Conservation (phyloP, 2,888 invertebrate species). For the Thecocarcelia acutangulata region DNA sequence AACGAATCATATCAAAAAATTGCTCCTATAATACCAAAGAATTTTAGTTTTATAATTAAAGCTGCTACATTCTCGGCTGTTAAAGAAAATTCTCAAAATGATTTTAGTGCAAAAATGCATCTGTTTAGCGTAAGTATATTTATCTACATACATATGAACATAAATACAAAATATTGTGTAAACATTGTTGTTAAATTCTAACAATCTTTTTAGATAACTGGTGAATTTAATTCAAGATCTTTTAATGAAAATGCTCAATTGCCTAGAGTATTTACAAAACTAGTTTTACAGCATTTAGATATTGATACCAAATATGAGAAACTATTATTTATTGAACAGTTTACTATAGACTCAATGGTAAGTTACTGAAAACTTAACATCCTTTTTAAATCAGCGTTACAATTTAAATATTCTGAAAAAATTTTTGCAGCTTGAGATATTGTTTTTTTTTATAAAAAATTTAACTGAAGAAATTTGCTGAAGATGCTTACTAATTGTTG, state of each 20-base stretch:
- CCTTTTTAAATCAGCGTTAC: neutral
- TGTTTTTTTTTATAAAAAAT: no score
- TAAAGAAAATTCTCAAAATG: slow-evolving; percentile 86
- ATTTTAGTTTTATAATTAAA: slow-evolving; percentile 88
- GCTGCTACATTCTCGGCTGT: slow-evolving; percentile 87
- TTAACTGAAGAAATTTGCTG: no score
- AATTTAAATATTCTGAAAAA: no score
- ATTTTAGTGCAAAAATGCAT: slow-evolving; percentile 87
- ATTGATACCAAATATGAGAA: slow-evolving; percentile 84
- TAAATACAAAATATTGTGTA: neutral
- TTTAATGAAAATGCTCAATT: slow-evolving; percentile 80
- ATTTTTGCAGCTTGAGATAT: no score
- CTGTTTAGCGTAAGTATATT: slow-evolving; percentile 84
- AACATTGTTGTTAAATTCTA: neutral
- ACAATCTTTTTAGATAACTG: slow-evolving; percentile 82
- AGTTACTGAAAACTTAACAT: slow-evolving; percentile 66
- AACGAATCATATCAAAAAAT: slow-evolving; percentile 85
- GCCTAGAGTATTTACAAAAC: slow-evolving; percentile 85
- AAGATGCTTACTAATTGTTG: no score
- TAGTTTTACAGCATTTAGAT: slow-evolving; percentile 85
- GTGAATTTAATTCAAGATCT: slow-evolving; percentile 83
- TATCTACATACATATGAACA: neutral
- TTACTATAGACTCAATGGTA: slow-evolving; percentile 84
- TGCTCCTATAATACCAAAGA: slow-evolving; percentile 91
- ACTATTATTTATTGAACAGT: slow-evolving; percentile 83